phyloP scores from a whole-genome alignment of 1,140 invertebrate genomes.

The Danaus plexippus region DNA sequence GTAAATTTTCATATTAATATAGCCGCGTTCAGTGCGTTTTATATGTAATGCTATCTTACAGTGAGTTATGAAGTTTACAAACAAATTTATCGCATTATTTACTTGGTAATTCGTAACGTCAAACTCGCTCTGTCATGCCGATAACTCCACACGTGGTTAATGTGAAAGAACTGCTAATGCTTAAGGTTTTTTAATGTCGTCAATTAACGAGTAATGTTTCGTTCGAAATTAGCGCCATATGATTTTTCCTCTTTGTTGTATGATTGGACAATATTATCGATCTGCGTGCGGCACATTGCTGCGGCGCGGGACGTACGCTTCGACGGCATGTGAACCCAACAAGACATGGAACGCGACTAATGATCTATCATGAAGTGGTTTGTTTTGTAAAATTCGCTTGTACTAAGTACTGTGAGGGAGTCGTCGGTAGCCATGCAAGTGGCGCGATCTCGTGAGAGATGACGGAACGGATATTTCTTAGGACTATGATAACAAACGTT shows the following conservation, averaged over 20 bases:
- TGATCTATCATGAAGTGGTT: constrained; percentile 33
- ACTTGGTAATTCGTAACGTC: constrained; percentile 18
- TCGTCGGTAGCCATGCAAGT: constrained; percentile 54
- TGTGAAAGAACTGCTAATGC: not conserved
- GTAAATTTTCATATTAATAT: no score
- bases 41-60: not conserved
- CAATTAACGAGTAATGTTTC: constrained; percentile 3
- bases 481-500: constrained; percentile 17
- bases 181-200: no score
- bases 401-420: constrained; percentile 47
- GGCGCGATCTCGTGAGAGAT: constrained; percentile 68
- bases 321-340: constrained; percentile 25
- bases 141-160: constrained; percentile 12
- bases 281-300: constrained; percentile 53
- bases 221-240: constrained; percentile 53
- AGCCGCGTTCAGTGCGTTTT: no score
- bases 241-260: constrained; percentile 43
- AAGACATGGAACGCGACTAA: constrained; percentile 41
- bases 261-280: constrained; percentile 46
- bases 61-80: constrained; percentile 6
- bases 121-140: constrained; percentile 37
- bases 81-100: constrained; percentile 17
- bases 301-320: constrained; percentile 21
- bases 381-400: constrained; percentile 44
- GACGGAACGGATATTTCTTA: constrained; percentile 57